These are phyloP conservation scores for Thalassaphorura encarpata DNA, from an alignment of 1,140 invertebrate genomes.

Conservation along the genomic window DNA sequence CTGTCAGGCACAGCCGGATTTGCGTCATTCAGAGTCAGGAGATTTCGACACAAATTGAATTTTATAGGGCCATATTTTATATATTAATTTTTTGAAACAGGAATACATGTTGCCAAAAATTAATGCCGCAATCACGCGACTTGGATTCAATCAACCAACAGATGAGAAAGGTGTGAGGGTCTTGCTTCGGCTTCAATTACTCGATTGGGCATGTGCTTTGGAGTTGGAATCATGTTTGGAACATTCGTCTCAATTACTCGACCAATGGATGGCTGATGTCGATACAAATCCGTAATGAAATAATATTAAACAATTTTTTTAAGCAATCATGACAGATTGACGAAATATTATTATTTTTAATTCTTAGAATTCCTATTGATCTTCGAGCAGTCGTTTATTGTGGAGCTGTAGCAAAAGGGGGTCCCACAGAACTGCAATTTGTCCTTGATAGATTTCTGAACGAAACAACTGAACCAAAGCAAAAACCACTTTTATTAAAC, in stretches of 20 bases:
- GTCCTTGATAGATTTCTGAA: background rate
- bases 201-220: slow-evolving; percentile 21
- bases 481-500: background rate
- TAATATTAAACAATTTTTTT: background rate
- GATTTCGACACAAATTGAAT: too few species aligned
- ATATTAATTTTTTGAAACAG: background rate
- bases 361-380: slow-evolving; percentile 10
- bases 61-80: background rate
- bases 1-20: background rate
- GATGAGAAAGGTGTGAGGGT: background rate
- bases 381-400: slow-evolving; percentile 18
- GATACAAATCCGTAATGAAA: background rate
- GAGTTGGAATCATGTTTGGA: background rate
- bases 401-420: slow-evolving; percentile 8
- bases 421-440: background rate
- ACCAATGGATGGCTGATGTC: background rate
- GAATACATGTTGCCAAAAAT: slow-evolving; percentile 16
- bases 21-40: too few species aligned
- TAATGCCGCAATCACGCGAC: slow-evolving; percentile 2
- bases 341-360: background rate
- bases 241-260: background rate
- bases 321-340: background rate
- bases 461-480: background rate
- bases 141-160: slow-evolving; percentile 15
- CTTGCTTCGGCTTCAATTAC: slow-evolving; percentile 2